Evolutionary conservation across 2,888 invertebrate species (phyloP).

Genomic region (Trichacis sp.): DNA sequence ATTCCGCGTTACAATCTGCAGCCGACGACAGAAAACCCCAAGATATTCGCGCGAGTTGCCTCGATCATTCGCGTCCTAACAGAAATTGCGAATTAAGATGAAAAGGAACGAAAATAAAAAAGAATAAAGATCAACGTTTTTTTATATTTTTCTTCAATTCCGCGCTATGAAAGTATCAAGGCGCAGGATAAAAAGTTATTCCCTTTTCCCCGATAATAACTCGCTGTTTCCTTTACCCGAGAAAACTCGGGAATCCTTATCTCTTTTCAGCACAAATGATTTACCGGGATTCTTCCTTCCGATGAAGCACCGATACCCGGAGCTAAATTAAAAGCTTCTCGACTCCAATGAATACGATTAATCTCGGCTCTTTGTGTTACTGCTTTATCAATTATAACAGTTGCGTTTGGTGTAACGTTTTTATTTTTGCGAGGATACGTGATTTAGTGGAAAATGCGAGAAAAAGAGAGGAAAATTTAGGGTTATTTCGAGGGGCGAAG

Average conservation of each 20-base stretch:
- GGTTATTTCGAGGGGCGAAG: slow-evolving; percentile 4
- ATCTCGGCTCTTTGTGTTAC: not conserved
- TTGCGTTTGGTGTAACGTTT: too few relatives aligned
- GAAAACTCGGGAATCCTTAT: slow-evolving; percentile 6
- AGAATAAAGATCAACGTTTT: too few relatives aligned
- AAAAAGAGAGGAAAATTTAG: too few relatives aligned
- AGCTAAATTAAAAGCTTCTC: not conserved
- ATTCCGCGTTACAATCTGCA: slow-evolving; percentile 58
- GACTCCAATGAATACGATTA: not conserved
- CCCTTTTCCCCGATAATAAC: slow-evolving; percentile 1
- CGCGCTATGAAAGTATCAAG: not conserved
- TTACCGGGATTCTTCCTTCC: slow-evolving; percentile 1
- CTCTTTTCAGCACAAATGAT: slow-evolving; percentile 5
- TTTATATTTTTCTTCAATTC: not conserved
- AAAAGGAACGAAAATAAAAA: slow-evolving; percentile 5
- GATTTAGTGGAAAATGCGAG: too few relatives aligned
- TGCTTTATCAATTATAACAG: not conserved
- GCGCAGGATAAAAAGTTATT: slow-evolving; percentile 5
- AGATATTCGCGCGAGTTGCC: slow-evolving; percentile 27
- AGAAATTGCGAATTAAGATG: not conserved
- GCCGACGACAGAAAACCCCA: slow-evolving; percentile 10
- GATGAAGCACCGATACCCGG: not conserved
- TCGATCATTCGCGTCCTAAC: slow-evolving; percentile 18
- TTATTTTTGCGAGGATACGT: too few relatives aligned
- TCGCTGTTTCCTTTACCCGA: not conserved